Percentiles rank a stretch among this genome's conserved stretches.
These are phyloP conservation scores for Gambelia wislizenii DNA, from an alignment of 2,797 vertebrate genomes.

Conservation along the genomic window DNA sequence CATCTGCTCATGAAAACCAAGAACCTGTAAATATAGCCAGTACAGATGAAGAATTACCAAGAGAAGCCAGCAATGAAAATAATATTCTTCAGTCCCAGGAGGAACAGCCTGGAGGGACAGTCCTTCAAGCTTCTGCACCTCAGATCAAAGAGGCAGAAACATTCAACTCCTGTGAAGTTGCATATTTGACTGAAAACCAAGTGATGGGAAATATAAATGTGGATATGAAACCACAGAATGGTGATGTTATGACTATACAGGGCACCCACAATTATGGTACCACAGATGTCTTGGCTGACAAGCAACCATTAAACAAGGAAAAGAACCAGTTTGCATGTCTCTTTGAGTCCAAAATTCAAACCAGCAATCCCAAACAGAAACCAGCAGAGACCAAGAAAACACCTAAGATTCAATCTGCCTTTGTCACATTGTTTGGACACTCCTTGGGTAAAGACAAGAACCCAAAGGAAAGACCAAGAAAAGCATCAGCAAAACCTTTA, in stretches of 20 bases:
- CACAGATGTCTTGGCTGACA: conserved; percentile 21
- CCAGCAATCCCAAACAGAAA: conserved; percentile 24
- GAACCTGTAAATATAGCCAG: background rate
- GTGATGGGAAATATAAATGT: background rate
- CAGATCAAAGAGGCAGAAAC: background rate
- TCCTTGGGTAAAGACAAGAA: conserved; percentile 55
- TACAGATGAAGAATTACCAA: background rate
- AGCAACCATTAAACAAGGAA: conserved; percentile 21
- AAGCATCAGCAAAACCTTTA: background rate
- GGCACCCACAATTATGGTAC: background rate
- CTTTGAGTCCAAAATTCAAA: conserved; percentile 60
- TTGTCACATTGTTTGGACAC: conserved; percentile 60
- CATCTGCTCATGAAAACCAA: background rate
- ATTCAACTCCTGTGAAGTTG: background rate
- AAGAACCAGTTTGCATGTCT: conserved; percentile 33
- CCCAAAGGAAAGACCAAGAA: background rate
- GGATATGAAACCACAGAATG: background rate
- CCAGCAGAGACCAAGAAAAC: conserved; percentile 36
- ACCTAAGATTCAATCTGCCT: conserved; percentile 45
- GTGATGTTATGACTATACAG: background rate
- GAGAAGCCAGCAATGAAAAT: background rate
- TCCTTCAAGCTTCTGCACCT: conserved; percentile 10
- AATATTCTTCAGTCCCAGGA: background rate
- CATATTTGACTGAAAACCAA: accelerated
- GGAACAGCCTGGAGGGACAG: conserved; percentile 2